A percentile compares a stretch with the other conserved stretches of the same genome.
Conservation (phyloP, 2,888 invertebrate species). For the Cantharis lateralis region DNA sequence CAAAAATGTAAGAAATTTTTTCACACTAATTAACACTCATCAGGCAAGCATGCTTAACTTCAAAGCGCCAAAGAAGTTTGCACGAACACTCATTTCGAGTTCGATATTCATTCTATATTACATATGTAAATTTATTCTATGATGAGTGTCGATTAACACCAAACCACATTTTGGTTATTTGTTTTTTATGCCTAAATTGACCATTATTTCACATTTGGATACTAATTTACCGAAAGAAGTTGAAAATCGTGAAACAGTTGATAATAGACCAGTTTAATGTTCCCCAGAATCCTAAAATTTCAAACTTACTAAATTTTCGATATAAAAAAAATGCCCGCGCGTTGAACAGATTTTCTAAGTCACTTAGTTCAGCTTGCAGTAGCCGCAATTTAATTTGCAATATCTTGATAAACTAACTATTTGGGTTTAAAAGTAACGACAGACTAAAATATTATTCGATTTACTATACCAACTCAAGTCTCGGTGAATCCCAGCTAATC, state of each 20-base stretch:
- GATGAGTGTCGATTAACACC: not conserved
- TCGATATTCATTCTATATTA: not conserved
- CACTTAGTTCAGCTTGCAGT: not conserved
- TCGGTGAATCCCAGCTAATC: not conserved
- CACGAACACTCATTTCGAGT: not conserved
- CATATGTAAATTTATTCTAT: not conserved
- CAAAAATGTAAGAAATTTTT: not conserved
- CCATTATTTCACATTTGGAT: not conserved
- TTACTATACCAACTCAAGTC: not conserved
- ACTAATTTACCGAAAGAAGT: not conserved
- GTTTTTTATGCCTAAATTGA: not conserved
- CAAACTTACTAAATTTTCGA: not conserved
- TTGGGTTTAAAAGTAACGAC: not conserved
- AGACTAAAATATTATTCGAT: not conserved
- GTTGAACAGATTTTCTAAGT: not conserved
- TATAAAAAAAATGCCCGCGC: not conserved
- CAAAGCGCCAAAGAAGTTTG: not conserved
- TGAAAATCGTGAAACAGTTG: not conserved
- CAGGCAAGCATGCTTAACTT: not conserved
- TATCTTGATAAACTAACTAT: not conserved
- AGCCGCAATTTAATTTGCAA: not conserved
- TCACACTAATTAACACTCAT: not conserved
- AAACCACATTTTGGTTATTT: not conserved
- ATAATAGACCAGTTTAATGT: not conserved
- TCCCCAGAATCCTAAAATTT: not conserved